Conservation (phyloP, 2,797 vertebrate genomes). For the Sebastes oblongus region DNA sequence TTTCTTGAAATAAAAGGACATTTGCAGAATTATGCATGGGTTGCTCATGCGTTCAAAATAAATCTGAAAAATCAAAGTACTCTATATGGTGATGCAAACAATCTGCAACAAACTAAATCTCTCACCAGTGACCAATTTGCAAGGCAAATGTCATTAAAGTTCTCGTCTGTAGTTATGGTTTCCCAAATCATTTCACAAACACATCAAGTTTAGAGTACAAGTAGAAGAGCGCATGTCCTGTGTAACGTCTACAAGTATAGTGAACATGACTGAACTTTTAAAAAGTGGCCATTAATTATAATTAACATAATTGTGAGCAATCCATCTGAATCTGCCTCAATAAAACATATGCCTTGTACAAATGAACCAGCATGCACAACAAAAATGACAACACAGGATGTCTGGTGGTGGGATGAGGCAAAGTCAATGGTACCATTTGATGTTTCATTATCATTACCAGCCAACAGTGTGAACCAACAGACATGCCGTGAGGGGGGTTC, state of each 20-base stretch:
- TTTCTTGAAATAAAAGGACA: conserved; percentile 38
- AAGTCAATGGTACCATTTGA: conserved; percentile 36
- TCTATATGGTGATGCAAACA: conserved; percentile 31
- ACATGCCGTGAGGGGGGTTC: conserved; percentile 55
- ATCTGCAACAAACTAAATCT: conserved; percentile 15
- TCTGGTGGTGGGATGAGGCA: conserved; percentile 28
- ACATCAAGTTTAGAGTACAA: conserved; percentile 18
- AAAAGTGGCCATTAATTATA: not conserved
- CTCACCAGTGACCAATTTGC: conserved; percentile 30
- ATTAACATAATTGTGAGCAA: not conserved
- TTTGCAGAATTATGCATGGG: conserved; percentile 12
- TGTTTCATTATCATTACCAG: conserved; percentile 25
- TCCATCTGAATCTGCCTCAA: conserved; percentile 13
- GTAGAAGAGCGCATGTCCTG: conserved; percentile 21
- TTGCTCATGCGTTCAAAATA: conserved; percentile 25
- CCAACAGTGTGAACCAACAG: conserved; percentile 42
- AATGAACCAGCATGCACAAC: conserved; percentile 41
- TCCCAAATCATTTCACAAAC: not conserved
- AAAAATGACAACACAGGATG: conserved; percentile 36
- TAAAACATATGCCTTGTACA: conserved; percentile 30
- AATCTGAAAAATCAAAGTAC: conserved; percentile 29
- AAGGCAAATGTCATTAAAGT: conserved; percentile 39
- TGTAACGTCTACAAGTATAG: conserved; percentile 23
- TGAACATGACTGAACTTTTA: not conserved
- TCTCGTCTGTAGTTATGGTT: not conserved